These are phyloP conservation scores for Girardia tigrina DNA, from an alignment of 2,888 invertebrate genomes.

Conservation along the genomic window DNA sequence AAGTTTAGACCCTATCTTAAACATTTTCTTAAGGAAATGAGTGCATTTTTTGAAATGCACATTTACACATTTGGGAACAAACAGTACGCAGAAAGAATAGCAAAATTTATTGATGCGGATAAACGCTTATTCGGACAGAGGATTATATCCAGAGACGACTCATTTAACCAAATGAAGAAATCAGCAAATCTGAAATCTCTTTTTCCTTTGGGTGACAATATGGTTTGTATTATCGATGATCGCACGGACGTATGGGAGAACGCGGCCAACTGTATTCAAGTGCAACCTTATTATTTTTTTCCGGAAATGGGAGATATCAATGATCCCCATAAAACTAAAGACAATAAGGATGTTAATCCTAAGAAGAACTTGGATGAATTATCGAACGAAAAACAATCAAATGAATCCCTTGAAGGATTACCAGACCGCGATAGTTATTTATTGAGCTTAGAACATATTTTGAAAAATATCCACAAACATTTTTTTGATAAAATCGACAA, in stretches of 20 bases:
- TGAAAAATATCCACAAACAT: too few species aligned
- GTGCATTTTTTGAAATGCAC: slow-evolving; percentile 71
- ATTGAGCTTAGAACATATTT: too few species aligned
- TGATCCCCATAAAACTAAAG: slow-evolving; percentile 58
- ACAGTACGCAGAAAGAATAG: slow-evolving; percentile 86
- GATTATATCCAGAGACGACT: slow-evolving; percentile 89
- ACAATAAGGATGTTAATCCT: too few species aligned
- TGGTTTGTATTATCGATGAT: slow-evolving; percentile 98
- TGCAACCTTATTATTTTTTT: slow-evolving; percentile 68
- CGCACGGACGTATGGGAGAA: slow-evolving; percentile 96
- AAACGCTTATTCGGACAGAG: slow-evolving; percentile 79
- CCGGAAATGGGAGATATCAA: slow-evolving; percentile 91
- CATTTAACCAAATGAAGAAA: slow-evolving; percentile 84
- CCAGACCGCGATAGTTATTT: too few species aligned
- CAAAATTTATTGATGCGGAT: slow-evolving; percentile 73
- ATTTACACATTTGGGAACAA: slow-evolving; percentile 88
- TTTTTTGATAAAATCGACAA: too few species aligned
- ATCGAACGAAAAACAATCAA: too few species aligned
- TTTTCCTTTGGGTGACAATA: slow-evolving; percentile 90
- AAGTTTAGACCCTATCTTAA: slow-evolving; percentile 72
- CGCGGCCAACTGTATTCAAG: slow-evolving; percentile 84
- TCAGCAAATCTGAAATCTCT: slow-evolving; percentile 86
- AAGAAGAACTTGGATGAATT: too few species aligned
- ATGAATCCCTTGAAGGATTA: too few species aligned
- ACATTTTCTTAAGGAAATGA: slow-evolving; percentile 67